Conservation (phyloP, 2,113 vertebrate species). For the Aspidoscelis tigris region DNA sequence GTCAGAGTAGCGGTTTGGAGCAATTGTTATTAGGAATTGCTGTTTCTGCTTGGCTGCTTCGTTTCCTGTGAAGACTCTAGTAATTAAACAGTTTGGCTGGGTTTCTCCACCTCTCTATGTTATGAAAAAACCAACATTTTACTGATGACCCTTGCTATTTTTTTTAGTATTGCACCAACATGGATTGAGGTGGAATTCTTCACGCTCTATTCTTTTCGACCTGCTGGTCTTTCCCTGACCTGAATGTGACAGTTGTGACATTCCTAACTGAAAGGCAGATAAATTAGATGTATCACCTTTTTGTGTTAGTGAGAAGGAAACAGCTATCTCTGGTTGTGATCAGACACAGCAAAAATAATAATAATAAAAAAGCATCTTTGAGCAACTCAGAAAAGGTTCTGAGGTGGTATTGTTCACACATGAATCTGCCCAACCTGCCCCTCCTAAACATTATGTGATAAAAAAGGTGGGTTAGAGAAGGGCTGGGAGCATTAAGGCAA, state of each 20-base stretch:
- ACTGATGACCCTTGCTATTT: background rate
- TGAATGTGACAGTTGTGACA: background rate
- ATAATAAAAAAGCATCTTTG: too few species aligned
- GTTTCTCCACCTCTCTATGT: background rate
- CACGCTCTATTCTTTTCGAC: background rate
- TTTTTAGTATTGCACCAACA: background rate
- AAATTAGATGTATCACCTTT: background rate
- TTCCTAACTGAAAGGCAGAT: background rate
- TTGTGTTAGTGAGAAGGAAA: background rate
- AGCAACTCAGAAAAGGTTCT: too few species aligned
- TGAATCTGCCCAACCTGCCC: too few species aligned
- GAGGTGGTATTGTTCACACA: too few species aligned
- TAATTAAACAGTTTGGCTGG: background rate
- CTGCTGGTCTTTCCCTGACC: background rate
- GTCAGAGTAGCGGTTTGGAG: background rate
- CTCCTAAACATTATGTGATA: too few species aligned
- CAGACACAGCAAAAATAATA: background rate
- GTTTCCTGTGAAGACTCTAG: background rate
- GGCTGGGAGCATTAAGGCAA: too few species aligned
- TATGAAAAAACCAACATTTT: background rate
- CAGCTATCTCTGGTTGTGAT: background rate
- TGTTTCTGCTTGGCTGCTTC: accelerated
- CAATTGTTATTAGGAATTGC: background rate
- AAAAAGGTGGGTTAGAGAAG: too few species aligned
- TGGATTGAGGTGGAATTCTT: background rate